Conservation (phyloP, 92 coral and sea anemone genomes). For the Scolanthus callimorphus region DNA sequence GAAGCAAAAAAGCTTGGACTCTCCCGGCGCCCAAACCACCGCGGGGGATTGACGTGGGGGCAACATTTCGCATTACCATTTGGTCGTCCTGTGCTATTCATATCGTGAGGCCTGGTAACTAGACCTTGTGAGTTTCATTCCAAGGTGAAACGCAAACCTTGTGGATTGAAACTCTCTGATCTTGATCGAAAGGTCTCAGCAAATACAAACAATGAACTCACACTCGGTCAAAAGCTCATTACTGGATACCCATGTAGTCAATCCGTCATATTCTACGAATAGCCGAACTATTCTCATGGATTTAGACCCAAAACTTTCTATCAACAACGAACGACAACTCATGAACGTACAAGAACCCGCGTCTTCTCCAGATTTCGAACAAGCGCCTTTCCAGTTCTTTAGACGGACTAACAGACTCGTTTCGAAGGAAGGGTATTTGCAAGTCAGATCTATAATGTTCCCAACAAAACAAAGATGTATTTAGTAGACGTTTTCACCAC, state of each 20-base stretch:
- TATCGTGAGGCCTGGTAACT: no score
- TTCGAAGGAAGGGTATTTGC: neutral
- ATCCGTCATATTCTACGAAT: neutral
- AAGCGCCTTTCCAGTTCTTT: conserved; percentile 1
- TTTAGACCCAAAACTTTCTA: neutral
- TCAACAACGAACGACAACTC: neutral
- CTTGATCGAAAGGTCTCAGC: no score
- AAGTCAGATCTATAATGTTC: conserved; percentile 2
- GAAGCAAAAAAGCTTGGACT: no score
- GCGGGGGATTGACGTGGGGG: no score
- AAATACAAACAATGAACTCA: neutral
- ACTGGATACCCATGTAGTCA: neutral
- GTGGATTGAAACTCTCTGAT: no score
- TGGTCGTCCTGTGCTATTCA: no score
- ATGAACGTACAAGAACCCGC: neutral
- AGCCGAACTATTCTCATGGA: neutral
- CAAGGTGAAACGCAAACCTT: no score
- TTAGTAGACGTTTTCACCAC: conserved; percentile 39
- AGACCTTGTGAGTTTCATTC: no score
- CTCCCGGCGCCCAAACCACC: no score
- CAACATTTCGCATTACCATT: no score
- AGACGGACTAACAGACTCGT: neutral
- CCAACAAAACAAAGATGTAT: neutral
- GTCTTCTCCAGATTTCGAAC: neutral
- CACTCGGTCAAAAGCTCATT: neutral